Evolutionary conservation across 2,888 invertebrate genomes (phyloP), one percentile per base, ranked within the genome.

Genomic region (Microplitis deprimator): DNA sequence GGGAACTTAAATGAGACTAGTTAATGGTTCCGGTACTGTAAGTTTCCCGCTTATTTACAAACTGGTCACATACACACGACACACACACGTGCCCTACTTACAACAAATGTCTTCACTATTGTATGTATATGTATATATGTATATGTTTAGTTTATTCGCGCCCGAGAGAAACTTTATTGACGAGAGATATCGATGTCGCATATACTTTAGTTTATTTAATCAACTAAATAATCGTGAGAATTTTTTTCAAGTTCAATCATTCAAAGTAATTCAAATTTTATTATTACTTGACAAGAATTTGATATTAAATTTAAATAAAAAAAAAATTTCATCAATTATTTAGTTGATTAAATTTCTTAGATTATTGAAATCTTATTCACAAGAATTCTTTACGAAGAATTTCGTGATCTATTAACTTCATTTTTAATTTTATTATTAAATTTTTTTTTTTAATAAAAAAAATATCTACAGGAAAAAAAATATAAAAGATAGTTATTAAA

Each of bases 41-140:
- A 61, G 38, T 38, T 61, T 61, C 60, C 38, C 29, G 17, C 59
- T 59, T 61, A 71, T 71, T 71, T 73, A 65, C 64, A 73, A 73
- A 64, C 73, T 73, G 73, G 64, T 73, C 73, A 73, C 73, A 73
- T 29, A 65, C 41, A 50, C 50, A 13, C 50, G 13, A 50, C 29
- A 50, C 50, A 50, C 50, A 50, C 50, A 50, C 50, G 50, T 50
- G 73, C 17, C 73, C 73, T 61, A 73, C 73, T 73, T 73, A 73
- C 65, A 71, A 71, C 17, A 38, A 39, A 29, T 38, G 5, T 38
- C 40, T 69, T 50, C 29, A 50, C 20, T 17, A 13, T n/a, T 60
- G 20, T 60, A 16, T 16, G 40, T 16, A 50, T 70, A 59, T 29
- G 29, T 29, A 60, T 60, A 10, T 60, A 59, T 59, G 16, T 68